Evolutionary conservation across 2,113 vertebrate genomes (phyloP).

Genomic region (Cavia aperea): DNA sequence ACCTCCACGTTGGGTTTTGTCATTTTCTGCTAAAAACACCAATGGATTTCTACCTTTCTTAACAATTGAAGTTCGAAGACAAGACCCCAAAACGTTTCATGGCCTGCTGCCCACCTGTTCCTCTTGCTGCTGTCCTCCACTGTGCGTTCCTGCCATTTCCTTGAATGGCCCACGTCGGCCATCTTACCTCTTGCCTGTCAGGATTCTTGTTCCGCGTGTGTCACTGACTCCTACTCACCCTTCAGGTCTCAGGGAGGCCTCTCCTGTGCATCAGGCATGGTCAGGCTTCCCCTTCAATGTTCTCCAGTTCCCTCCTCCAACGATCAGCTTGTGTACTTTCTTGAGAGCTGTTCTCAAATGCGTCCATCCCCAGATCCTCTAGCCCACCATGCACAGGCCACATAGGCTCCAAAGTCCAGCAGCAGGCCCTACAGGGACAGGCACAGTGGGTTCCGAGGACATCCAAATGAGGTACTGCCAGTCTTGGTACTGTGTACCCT

Average conservation of each 20-base stretch:
- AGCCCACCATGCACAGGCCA: background rate
- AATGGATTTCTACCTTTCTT: background rate
- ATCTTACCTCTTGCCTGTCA: background rate
- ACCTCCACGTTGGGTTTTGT: background rate
- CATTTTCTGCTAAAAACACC: background rate
- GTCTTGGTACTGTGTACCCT: background rate
- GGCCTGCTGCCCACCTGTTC: background rate
- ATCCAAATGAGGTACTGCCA: fast-evolving
- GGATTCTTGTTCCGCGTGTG: background rate
- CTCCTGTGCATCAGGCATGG: background rate
- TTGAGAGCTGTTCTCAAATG: background rate
- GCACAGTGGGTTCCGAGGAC: background rate
- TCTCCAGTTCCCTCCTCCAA: background rate
- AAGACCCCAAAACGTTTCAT: background rate
- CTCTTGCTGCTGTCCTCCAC: background rate
- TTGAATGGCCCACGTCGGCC: background rate
- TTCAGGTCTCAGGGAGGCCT: background rate
- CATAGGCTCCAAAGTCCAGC: background rate
- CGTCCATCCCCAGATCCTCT: background rate
- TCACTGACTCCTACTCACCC: background rate
- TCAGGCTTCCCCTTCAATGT: background rate
- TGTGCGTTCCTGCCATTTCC: background rate
- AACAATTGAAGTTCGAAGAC: background rate
- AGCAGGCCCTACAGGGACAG: background rate
- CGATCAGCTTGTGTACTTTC: background rate